Evolutionary conservation across 2,113 vertebrate species (phyloP).

Genomic region (Pseudopipra pipra): DNA sequence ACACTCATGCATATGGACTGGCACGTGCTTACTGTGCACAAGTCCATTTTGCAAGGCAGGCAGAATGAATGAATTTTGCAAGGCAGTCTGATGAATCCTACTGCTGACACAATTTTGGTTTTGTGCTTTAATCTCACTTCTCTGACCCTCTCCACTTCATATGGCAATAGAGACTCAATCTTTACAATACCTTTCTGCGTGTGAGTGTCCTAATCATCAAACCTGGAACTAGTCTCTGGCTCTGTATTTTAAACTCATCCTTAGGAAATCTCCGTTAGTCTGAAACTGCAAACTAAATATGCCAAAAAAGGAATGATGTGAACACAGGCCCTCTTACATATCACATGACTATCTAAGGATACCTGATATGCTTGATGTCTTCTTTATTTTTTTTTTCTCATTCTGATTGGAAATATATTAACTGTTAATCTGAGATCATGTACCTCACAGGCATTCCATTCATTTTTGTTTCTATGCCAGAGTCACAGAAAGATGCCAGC

Average conservation of each 20-base stretch:
- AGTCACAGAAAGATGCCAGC: not conserved
- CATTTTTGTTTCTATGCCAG: not conserved
- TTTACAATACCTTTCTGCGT: not conserved
- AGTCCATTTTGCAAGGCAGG: not conserved
- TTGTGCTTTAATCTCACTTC: not conserved
- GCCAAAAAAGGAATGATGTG: not conserved
- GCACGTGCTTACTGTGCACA: not conserved
- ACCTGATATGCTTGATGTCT: not conserved
- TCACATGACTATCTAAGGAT: not conserved
- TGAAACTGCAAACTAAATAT: not conserved
- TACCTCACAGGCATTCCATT: not conserved
- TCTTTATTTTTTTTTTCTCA: not conserved
- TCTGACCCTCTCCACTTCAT: not conserved
- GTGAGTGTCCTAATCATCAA: not conserved
- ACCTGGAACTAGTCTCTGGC: not conserved
- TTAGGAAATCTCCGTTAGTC: not conserved
- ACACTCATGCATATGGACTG: not conserved
- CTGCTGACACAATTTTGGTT: not conserved
- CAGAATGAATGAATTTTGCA: not conserved
- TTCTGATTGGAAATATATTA: not conserved
- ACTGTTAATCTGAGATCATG: not conserved
- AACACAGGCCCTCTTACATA: not conserved
- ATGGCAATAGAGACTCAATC: not conserved
- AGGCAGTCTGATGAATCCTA: not conserved
- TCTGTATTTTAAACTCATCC: not conserved